Evolutionary conservation across 1,140 invertebrate species (phyloP).

Genomic region (Cryptotermes secundus): DNA sequence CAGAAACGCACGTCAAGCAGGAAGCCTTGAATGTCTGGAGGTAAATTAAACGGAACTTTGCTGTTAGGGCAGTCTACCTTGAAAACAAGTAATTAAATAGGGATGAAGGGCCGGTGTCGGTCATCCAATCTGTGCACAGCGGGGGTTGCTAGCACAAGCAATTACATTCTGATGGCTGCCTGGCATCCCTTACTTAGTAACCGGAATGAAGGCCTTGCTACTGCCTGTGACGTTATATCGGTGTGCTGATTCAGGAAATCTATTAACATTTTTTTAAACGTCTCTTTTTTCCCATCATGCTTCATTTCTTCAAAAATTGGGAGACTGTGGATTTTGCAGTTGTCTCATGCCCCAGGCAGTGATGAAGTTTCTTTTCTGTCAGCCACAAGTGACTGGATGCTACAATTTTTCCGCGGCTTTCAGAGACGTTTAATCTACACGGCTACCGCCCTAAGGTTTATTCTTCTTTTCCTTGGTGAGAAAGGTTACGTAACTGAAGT

Average conservation of each 20-base stretch:
- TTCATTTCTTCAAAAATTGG: neutral
- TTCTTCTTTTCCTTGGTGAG: neutral
- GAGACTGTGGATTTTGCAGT: neutral
- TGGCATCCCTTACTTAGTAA: no score
- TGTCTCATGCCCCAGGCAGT: neutral
- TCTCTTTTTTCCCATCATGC: neutral
- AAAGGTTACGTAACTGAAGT: neutral
- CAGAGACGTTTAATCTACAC: neutral
- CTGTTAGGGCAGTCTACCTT: neutral
- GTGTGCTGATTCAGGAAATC: neutral
- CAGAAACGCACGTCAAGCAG: neutral
- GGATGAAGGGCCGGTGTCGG: conserved; percentile 15
- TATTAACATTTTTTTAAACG: neutral
- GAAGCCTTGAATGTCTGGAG: conserved; percentile 6
- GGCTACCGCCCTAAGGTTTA: neutral
- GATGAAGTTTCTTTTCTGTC: neutral
- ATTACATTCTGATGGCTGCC: neutral
- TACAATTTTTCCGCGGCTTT: neutral
- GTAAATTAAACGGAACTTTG: conserved; percentile 17
- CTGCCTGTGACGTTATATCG: neutral
- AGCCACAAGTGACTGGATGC: neutral
- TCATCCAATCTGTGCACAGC: conserved; percentile 17
- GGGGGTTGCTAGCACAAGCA: neutral
- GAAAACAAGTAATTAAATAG: conserved; percentile 14
- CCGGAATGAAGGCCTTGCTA: no score